Evolutionary conservation across 2,888 invertebrate species (phyloP), one percentile per base, ranked within the genome.

Genomic region (Protonemura montana): DNA sequence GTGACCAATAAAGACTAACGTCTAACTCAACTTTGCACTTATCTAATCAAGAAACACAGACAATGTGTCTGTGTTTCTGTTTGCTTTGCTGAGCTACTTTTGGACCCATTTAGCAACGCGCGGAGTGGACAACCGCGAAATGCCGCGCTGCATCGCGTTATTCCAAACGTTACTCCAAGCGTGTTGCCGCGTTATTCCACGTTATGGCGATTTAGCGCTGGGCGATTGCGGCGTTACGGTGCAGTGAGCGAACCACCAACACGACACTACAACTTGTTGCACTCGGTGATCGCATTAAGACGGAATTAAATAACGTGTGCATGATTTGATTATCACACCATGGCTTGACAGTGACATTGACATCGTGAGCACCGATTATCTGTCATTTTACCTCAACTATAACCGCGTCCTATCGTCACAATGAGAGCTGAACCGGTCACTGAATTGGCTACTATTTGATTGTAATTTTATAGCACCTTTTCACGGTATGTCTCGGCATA

Each of bases 21-120:
- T 59, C 59, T 59, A 59, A 59, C 59, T 59, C 59, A 59, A 59
- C 59, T 59, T 59, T 59, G 59, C 59, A 59, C 59, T 59, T 59
- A 59, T 59, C 59, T 59, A 59, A 59, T 59, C 59, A 59, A 59
- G 59, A 59, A 16, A 59, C 13, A n/a, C 59, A 59, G 13, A 59
- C 13, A 59, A 10, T 16, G 7, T 59, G 59, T 59, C 59, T 59
- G 59, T 59, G 7, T 59, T 59, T 59, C 21, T 59, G 7, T 59
- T 10, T 59, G 59, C 16, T 59, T 10, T 59, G 41, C 59, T 59
- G 59, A 10, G 59, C 21, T 59, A 59, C 59, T 59, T 59, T 10
- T 59, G 16, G 59, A 59, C 21, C 59, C 59, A 59, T 10, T 59
- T 59, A 59, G 59, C 59, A 59, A 59, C 59, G 59, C 59, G 21